Evolutionary conservation across 2,888 invertebrate genomes (phyloP).

Genomic region (Rhimphoctona megacephalus): DNA sequence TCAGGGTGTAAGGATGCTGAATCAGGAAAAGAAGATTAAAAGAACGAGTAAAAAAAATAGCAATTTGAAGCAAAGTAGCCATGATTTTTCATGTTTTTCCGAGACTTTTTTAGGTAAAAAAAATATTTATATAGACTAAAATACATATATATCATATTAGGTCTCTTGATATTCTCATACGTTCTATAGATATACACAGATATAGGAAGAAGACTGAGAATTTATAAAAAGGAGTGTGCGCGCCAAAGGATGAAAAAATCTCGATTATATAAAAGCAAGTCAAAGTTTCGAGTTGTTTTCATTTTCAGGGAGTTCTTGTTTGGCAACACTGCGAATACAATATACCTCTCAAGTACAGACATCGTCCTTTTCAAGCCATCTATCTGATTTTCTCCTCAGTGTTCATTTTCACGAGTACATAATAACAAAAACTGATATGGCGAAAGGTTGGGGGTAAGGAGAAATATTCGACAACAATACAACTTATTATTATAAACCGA

Average conservation of each 20-base stretch:
- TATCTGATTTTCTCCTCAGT: too few relatives aligned
- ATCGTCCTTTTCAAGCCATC: too few relatives aligned
- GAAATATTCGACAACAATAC: too few relatives aligned
- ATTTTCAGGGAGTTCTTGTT: conserved; percentile 74
- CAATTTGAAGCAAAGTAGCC: conserved; percentile 50
- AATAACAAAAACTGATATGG: too few relatives aligned
- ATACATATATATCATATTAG: background rate
- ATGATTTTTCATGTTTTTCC: conserved; percentile 23
- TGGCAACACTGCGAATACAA: conserved; percentile 59
- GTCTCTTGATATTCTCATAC: background rate
- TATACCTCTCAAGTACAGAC: too few relatives aligned
- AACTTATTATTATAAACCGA: background rate
- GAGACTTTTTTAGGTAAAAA: too few relatives aligned
- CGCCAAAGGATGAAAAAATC: conserved; percentile 42
- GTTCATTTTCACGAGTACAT: too few relatives aligned
- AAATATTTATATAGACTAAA: too few relatives aligned
- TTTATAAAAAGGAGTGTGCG: conserved; percentile 66
- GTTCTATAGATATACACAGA: background rate
- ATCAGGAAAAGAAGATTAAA: conserved; percentile 26
- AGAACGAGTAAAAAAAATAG: conserved; percentile 47
- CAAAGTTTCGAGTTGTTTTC: conserved; percentile 80
- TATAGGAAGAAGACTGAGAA: conserved; percentile 39
- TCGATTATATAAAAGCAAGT: background rate
- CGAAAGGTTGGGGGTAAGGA: too few relatives aligned
- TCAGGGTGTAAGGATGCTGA: conserved; percentile 28